phyloP scores from a whole-genome alignment of 2,888 invertebrate species.

The Ectropis crepuscularia region DNA sequence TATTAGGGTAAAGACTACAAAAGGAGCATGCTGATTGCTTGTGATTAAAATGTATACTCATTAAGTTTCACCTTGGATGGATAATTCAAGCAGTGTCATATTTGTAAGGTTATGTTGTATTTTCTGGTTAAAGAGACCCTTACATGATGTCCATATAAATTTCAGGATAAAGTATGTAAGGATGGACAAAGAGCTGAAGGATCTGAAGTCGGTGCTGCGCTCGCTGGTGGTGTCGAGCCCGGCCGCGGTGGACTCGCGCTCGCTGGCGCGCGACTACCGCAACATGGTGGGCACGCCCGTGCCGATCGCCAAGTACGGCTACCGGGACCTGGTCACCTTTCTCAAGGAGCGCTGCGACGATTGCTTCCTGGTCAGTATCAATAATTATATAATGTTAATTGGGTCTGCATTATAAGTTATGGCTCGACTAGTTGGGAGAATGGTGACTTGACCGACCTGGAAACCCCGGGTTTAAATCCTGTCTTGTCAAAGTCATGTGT shows the following conservation, averaged over 20 bases:
- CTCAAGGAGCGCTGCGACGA: constrained; percentile 67
- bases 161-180: constrained; percentile 31
- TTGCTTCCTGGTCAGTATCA: constrained; percentile 66
- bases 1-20: too few species aligned
- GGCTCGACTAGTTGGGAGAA: too few species aligned
- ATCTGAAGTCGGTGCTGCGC: constrained; percentile 64
- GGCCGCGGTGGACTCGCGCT: constrained; percentile 62
- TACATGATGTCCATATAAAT: background rate
- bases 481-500: too few species aligned
- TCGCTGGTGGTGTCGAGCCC: constrained; percentile 76
- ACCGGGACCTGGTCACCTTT: constrained; percentile 61
- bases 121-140: too few species aligned
- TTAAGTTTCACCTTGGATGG: too few species aligned
- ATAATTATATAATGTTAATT: background rate
- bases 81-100: too few species aligned
- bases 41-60: too few species aligned
- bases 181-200: constrained; percentile 65
- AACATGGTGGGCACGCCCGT: constrained; percentile 62
- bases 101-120: too few species aligned
- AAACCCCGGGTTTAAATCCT: too few species aligned
- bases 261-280: constrained; percentile 67
- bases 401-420: too few species aligned
- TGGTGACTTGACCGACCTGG: background rate
- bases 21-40: too few species aligned
- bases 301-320: constrained; percentile 63